Conservation (phyloP, 2,113 vertebrate species). For the Gnathonemus echidnorhynchus region DNA sequence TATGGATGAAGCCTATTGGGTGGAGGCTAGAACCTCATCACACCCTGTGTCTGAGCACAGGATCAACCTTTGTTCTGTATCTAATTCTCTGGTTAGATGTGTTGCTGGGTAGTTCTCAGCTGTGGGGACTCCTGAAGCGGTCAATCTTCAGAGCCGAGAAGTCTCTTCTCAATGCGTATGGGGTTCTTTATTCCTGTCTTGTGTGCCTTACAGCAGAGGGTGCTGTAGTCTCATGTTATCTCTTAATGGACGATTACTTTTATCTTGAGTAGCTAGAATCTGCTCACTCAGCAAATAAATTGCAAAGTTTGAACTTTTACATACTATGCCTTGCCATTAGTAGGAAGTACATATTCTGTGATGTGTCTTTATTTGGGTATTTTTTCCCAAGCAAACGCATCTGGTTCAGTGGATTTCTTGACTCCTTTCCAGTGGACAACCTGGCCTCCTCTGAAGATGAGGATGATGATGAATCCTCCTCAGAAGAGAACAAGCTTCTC, state of each 20-base stretch:
- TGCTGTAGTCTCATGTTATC: neutral
- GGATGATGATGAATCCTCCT: slow-evolving; percentile 83
- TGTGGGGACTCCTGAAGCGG: neutral
- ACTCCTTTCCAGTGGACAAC: slow-evolving; percentile 49
- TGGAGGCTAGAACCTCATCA: neutral
- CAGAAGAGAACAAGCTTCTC: slow-evolving; percentile 71
- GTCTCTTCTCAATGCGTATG: neutral
- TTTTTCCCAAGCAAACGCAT: neutral
- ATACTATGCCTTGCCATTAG: neutral
- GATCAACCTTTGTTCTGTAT: neutral
- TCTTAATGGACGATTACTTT: neutral
- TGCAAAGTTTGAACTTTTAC: neutral
- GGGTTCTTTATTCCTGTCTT: neutral
- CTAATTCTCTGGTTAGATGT: neutral
- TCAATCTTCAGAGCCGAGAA: neutral
- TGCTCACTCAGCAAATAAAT: neutral
- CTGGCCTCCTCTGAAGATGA: slow-evolving; percentile 81
- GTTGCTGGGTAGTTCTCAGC: neutral
- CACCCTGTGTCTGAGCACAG: neutral
- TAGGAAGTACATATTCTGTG: neutral
- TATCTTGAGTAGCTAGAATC: neutral
- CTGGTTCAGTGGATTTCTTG: neutral
- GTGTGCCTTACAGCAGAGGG: neutral
- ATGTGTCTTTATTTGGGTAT: neutral
- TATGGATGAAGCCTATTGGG: neutral